A percentile compares a stretch with the other conserved stretches of the same genome.
phyloP scores from a whole-genome alignment of 2,113 vertebrate species.

The Crotalus tigris region DNA sequence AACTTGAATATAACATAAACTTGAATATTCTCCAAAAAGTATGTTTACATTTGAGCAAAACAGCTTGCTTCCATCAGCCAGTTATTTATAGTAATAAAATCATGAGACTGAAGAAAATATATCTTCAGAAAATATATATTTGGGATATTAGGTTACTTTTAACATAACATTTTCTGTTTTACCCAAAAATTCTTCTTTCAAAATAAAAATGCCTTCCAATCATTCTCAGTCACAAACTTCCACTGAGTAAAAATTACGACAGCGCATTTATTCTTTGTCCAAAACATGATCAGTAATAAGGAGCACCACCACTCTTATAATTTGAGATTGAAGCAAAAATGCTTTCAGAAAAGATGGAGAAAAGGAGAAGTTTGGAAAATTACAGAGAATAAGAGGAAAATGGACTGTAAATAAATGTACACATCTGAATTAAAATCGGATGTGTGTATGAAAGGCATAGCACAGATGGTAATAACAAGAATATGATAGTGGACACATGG shows the following conservation, averaged over 20 bases:
- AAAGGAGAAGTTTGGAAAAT: neutral
- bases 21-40: neutral
- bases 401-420: neutral
- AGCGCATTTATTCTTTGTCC: neutral
- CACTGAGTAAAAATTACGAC: neutral
- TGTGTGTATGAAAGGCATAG: fast-evolving
- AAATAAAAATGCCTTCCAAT: neutral
- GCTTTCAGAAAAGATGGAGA: neutral
- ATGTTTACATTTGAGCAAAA: neutral
- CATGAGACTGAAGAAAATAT: neutral
- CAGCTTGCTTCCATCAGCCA: neutral
- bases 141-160: neutral
- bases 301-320: neutral
- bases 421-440: neutral
- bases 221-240: neutral
- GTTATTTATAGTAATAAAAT: neutral
- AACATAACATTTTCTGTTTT: neutral
- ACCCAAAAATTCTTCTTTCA: neutral
- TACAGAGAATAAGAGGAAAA: neutral
- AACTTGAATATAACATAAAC: neutral
- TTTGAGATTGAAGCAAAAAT: neutral
- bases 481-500: fast-evolving
- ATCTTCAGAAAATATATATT: too few species aligned
- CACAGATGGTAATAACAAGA: neutral
- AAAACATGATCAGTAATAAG: neutral